Conservation (phyloP, 2,113 vertebrate species). For the Vicugna pacos region DNA sequence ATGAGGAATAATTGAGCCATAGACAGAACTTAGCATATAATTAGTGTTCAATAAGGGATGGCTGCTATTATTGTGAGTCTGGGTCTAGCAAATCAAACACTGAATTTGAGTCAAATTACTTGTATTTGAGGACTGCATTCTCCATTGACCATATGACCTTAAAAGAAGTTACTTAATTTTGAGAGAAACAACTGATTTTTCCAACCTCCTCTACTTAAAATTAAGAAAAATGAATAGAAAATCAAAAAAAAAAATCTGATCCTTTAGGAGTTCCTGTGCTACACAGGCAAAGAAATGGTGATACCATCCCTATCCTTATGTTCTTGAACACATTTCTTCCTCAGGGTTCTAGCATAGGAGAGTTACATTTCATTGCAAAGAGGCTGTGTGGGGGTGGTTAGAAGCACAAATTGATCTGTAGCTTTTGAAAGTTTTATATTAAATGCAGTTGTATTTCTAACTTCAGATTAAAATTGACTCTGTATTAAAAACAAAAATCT, state of each 20-base stretch:
- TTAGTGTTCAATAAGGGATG: not conserved
- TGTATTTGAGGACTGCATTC: not conserved
- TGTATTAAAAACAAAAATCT: constrained; percentile 29
- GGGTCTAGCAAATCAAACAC: not conserved
- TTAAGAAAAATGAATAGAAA: not conserved
- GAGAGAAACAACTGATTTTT: not conserved
- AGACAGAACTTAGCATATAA: not conserved
- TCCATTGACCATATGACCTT: not conserved
- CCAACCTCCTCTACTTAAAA: not conserved
- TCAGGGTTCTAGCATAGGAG: not conserved
- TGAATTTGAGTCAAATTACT: not conserved
- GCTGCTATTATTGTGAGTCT: not conserved
- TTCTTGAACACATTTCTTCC: not conserved
- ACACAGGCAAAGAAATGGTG: not conserved
- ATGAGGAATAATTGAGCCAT: not conserved
- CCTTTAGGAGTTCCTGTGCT: not conserved
- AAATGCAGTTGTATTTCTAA: not conserved
- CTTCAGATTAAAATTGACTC: constrained; percentile 35
- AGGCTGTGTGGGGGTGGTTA: not conserved
- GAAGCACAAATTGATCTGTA: not conserved
- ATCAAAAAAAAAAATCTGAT: not conserved
- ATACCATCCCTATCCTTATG: not conserved
- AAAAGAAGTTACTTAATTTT: not conserved
- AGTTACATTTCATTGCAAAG: not conserved
- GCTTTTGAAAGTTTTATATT: not conserved